Evolutionary conservation across 1,140 invertebrate species (phyloP).

Genomic region (Laupala kohalensis): DNA sequence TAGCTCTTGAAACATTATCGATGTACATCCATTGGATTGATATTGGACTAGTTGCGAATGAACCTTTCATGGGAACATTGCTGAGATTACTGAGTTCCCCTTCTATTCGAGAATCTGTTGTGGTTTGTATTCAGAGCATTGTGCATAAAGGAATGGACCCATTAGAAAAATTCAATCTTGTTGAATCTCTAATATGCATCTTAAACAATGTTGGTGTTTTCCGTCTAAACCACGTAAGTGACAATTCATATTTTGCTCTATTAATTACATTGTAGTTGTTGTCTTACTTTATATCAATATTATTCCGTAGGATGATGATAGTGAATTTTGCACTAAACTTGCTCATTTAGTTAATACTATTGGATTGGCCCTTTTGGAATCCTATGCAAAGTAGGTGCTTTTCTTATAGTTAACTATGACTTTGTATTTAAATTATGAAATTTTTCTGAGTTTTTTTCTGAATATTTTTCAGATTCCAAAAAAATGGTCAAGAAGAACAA

Average conservation of each 20-base stretch:
- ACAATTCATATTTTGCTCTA: neutral
- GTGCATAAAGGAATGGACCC: constrained; percentile 47
- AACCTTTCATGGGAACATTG: constrained; percentile 38
- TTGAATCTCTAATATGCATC: constrained; percentile 38
- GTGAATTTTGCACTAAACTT: constrained; percentile 38
- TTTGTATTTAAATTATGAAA: neutral
- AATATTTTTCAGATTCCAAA: constrained; percentile 24
- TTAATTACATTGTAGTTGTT: neutral
- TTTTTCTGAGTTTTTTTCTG: neutral
- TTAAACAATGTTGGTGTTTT: constrained; percentile 26
- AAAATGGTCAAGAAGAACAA: constrained; percentile 24
- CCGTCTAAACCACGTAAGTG: neutral
- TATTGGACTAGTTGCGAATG: constrained; percentile 41
- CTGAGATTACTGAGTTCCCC: constrained; percentile 29
- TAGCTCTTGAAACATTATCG: constrained; percentile 40
- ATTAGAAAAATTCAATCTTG: constrained; percentile 35
- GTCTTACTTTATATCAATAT: neutral
- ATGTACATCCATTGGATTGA: constrained; percentile 47
- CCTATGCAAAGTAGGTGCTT: constrained; percentile 17
- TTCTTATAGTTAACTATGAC: neutral
- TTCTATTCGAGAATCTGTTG: constrained; percentile 33
- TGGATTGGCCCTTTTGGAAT: constrained; percentile 31
- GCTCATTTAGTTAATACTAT: constrained; percentile 38
- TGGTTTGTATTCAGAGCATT: constrained; percentile 41
- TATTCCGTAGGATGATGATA: constrained; percentile 31